phyloP scores from a whole-genome alignment of 1,140 invertebrate species.

The Microplitis demolitor region DNA sequence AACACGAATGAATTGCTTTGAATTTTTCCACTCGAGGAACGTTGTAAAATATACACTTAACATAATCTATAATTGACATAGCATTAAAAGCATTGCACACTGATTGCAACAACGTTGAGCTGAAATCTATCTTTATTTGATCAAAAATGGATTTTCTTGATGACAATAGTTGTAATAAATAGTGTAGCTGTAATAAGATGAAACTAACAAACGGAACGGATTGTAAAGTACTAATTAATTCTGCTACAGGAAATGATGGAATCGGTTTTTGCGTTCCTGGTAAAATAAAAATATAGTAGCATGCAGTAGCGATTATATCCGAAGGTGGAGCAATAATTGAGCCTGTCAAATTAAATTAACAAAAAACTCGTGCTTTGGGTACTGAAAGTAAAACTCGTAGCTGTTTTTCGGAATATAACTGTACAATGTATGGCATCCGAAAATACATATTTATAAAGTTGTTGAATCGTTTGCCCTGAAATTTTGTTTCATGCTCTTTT shows the following conservation, averaged over 20 bases:
- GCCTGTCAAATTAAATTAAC: slow-evolving; percentile 4
- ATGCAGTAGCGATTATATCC: not conserved
- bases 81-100: not conserved
- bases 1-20: slow-evolving; percentile 15
- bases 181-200: not conserved
- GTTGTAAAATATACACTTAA: not conserved
- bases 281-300: not conserved
- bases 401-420: slow-evolving; percentile 9
- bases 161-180: not conserved
- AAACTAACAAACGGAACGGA: not conserved
- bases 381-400: not conserved
- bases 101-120: slow-evolving; percentile 8
- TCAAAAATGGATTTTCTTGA: not conserved
- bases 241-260: not conserved
- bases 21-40: not conserved
- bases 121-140: slow-evolving; percentile 12
- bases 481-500: not conserved
- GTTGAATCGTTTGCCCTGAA: not conserved
- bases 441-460: not conserved
- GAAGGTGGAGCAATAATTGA: not conserved
- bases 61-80: not conserved
- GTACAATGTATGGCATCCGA: not conserved
- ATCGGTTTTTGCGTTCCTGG: not conserved
- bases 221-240: slow-evolving; percentile 6
- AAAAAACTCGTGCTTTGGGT: not conserved